phyloP scores from a whole-genome alignment of 2,888 invertebrate species.

The Smittia aterrima region DNA sequence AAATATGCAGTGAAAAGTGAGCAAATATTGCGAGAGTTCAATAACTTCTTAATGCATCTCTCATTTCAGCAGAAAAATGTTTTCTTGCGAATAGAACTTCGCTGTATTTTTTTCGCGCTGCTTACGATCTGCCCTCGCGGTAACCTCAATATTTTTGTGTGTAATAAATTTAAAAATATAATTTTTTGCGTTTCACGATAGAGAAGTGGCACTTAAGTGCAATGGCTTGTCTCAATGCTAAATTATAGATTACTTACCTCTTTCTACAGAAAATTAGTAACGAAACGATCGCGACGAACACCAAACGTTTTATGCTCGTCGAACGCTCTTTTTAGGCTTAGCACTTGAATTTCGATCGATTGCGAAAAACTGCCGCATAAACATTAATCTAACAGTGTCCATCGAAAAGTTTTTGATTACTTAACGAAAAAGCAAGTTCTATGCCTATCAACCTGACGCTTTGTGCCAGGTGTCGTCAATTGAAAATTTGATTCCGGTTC shows the following conservation, averaged over 20 bases:
- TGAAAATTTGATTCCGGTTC: no score
- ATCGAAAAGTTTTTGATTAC: constrained; percentile 9
- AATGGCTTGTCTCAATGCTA: constrained; percentile 30
- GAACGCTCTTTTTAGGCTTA: background rate
- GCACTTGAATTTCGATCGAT: background rate
- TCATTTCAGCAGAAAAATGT: constrained; percentile 7
- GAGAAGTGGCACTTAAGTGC: constrained; percentile 24
- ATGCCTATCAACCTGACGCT: background rate
- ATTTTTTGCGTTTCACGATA: constrained; percentile 15
- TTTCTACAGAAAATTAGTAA: no score
- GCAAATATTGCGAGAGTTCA: constrained; percentile 33
- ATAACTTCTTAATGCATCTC: constrained; percentile 38
- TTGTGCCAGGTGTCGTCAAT: no score
- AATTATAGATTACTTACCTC: constrained; percentile 7
- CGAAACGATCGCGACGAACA: background rate
- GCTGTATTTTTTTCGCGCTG: background rate
- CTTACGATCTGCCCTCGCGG: constrained; percentile 12
- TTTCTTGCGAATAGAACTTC: background rate
- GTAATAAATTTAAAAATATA: constrained; percentile 33
- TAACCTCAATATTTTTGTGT: constrained; percentile 14
- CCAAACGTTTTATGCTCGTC: background rate
- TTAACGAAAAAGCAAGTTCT: background rate
- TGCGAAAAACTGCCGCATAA: constrained; percentile 29
- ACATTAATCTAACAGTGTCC: constrained; percentile 36
- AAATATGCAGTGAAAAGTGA: constrained; percentile 13